Conservation (phyloP, 2,888 invertebrate genomes). For the Andrena haemorrhoa region DNA sequence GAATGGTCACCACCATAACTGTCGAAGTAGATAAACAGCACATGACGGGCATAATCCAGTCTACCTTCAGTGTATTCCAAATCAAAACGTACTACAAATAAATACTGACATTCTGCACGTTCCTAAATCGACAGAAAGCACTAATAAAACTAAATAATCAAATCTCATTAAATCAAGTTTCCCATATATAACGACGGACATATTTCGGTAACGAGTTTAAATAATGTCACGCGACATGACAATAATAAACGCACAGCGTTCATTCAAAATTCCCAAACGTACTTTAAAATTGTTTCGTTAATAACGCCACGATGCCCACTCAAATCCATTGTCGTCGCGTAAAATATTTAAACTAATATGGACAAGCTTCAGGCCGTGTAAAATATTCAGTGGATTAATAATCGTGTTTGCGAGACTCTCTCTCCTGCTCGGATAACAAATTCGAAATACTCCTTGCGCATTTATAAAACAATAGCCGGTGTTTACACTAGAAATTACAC, state of each 20-base stretch:
- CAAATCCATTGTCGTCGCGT: no score
- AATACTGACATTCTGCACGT: background rate
- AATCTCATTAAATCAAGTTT: no score
- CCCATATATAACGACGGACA: no score
- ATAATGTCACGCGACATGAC: no score
- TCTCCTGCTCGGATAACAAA: background rate
- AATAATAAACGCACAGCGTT: no score
- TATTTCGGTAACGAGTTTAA: no score
- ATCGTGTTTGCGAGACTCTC: background rate
- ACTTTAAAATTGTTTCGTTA: background rate
- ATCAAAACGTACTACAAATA: background rate
- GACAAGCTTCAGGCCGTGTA: background rate
- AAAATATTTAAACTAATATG: background rate
- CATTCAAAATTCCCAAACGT: background rate
- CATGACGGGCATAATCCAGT: background rate
- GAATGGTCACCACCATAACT: background rate
- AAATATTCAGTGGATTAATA: background rate
- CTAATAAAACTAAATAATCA: background rate
- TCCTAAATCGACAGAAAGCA: background rate
- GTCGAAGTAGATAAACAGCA: conserved; percentile 28
- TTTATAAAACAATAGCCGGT: background rate
- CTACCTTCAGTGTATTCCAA: background rate
- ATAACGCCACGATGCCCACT: no score
- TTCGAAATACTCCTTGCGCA: background rate
- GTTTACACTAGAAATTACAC: background rate